phyloP scores from a whole-genome alignment of 2,888 invertebrate genomes.

The Herminia tarsipennalis region DNA sequence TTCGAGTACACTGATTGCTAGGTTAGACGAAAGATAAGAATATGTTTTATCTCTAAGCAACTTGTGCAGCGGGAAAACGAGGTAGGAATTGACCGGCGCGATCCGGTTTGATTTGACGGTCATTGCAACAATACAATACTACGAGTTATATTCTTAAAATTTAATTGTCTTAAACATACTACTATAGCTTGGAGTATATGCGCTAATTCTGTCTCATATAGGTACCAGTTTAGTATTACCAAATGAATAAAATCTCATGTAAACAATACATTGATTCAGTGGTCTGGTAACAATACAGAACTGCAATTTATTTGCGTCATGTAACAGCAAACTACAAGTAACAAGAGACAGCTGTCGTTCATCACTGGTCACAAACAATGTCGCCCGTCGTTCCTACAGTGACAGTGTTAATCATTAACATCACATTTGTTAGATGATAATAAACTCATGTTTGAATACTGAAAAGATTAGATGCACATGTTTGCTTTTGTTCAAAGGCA shows the following conservation, averaged over 20 bases:
- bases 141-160: too few species aligned
- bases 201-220: too few species aligned
- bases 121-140: too few species aligned
- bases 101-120: too few species aligned
- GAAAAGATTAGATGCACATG: slow-evolving; percentile 38
- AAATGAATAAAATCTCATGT: background rate
- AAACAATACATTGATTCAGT: background rate
- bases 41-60: too few species aligned
- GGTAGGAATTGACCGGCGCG: too few species aligned
- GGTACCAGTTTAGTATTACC: too few species aligned
- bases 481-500: slow-evolving; percentile 3
- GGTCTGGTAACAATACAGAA: slow-evolving; percentile 21
- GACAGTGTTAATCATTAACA: slow-evolving; percentile 41
- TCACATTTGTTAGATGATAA: slow-evolving; percentile 32
- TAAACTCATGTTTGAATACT: slow-evolving; percentile 24
- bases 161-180: too few species aligned
- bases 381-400: slow-evolving; percentile 43
- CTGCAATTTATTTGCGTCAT: slow-evolving; percentile 12
- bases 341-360: slow-evolving; percentile 47
- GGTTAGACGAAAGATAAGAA: too few species aligned
- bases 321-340: slow-evolving; percentile 20
- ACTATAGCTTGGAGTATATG: too few species aligned
- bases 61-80: too few species aligned
- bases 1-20: too few species aligned
- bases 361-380: slow-evolving; percentile 45